Evolutionary conservation across 2,797 vertebrate genomes (phyloP).

Genomic region (Scarus forsteni): DNA sequence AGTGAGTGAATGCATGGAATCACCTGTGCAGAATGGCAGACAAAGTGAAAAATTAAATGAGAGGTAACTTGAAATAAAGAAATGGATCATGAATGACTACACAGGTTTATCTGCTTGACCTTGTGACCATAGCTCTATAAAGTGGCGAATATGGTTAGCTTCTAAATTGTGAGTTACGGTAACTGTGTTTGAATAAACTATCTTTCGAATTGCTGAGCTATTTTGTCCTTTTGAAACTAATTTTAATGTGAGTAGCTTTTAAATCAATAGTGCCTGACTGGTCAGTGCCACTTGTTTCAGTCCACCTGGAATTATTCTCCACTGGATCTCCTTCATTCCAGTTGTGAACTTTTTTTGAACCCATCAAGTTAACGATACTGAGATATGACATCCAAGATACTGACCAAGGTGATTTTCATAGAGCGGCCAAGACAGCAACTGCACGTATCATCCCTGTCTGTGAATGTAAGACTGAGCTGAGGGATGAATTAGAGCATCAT

Average conservation of each 20-base stretch:
- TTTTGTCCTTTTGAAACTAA: no score
- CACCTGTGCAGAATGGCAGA: no score
- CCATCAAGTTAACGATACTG: conserved; percentile 42
- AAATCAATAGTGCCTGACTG: conserved; percentile 40
- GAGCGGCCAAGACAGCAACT: conserved; percentile 19
- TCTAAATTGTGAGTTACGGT: no score
- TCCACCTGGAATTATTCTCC: conserved; percentile 51
- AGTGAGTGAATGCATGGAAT: no score
- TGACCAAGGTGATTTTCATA: conserved; percentile 20
- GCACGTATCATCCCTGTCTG: neutral
- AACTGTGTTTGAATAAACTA: neutral
- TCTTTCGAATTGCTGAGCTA: neutral
- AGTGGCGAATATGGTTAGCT: no score
- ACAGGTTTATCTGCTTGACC: no score
- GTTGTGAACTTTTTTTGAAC: conserved; percentile 69
- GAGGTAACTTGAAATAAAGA: no score
- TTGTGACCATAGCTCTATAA: neutral
- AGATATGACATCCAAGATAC: conserved; percentile 37
- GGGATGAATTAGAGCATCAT: conserved; percentile 1
- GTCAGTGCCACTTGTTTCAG: conserved; percentile 48
- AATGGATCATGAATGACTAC: no score
- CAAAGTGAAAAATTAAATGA: no score
- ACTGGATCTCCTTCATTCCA: conserved; percentile 50
- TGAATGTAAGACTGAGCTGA: conserved; percentile 11
- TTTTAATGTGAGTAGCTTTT: conserved; percentile 13